Base-by-base conservation (phyloP, 64 coral and sea anemone species). In the Catalaphyllia jardinei region DNA sequence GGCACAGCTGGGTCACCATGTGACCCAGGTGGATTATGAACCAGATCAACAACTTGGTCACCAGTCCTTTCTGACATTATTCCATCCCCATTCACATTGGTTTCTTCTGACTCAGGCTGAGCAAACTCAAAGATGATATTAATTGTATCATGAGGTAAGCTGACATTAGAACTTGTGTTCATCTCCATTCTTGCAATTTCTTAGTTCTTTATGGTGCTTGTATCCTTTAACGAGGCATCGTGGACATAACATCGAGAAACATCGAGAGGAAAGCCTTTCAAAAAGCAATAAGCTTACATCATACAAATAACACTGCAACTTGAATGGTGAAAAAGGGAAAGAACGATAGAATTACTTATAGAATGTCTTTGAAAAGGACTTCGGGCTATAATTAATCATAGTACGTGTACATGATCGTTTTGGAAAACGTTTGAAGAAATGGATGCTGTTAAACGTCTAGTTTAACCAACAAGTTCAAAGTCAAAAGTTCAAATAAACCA, bases 81-180 rank as follows among this genome's bases (percentile, higher is more conserved):
- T 25, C 17, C 13, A 6, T 69, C 9, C 10, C 39, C 81, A 67
- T 67, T 67, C 24, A 71, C 62, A 50, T 1, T 71, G 7, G 12
- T 7, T 67, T 5, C 62, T 42, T 71, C 33, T 10, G 33, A 25
- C 3, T 29, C 22, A 69, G 63, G 11, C 38, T 24, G 33, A 4
- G 62, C 33, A 50, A 84, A 71, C 46, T 84, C 81, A n/a, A 69
- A 30, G 38, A 84, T 71, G 38, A 82, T 24, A 18, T 63, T 82
- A 8, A 82, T 82, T 16, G 79, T 65, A 30, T 63, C 60, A 22
- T 14, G 24, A 22, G 60, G 79, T 35, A 69, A 49, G 24, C 14
- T 67, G 19, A 67, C 39, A 27, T 11, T 4, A 50, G 33, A 69
- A 71, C 51, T 84, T 50, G 1, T 31, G 64, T 14, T 27, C 35